Conservation (phyloP, 2,797 vertebrate genomes). For the Myotis vivesi region DNA sequence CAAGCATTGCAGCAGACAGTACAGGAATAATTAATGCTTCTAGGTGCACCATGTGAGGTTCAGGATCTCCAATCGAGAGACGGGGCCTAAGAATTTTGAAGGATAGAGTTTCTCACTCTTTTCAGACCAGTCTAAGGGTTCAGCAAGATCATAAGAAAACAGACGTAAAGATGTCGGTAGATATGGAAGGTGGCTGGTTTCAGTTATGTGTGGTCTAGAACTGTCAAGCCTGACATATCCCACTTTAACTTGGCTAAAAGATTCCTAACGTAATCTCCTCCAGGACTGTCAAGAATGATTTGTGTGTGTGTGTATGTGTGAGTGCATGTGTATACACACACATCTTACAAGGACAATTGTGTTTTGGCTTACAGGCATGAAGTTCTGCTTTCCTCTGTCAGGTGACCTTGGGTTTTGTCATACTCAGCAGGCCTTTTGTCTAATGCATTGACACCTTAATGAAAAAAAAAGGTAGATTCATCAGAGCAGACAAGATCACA, state of each 20-base stretch:
- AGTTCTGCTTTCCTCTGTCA: conserved; percentile 65
- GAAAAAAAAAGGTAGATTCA: conserved; percentile 81
- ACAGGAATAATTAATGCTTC: neutral
- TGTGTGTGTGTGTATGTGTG: neutral
- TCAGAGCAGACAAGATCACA: conserved; percentile 73
- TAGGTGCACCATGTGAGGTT: neutral
- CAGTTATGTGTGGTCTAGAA: neutral
- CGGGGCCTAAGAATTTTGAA: neutral
- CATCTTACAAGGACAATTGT: neutral
- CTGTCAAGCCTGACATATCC: neutral
- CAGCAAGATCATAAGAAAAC: neutral
- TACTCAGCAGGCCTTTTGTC: conserved; percentile 70
- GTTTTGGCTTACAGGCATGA: conserved; percentile 54
- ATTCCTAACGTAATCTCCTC: neutral
- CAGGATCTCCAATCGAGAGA: neutral
- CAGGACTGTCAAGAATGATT: neutral
- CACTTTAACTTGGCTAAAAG: neutral
- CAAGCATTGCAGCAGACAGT: neutral
- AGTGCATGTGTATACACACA: neutral
- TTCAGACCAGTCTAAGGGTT: neutral
- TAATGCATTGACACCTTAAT: conserved; percentile 79
- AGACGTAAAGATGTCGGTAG: neutral
- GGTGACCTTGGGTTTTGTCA: conserved; percentile 71
- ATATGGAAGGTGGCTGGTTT: neutral
- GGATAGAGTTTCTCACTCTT: neutral